Evolutionary conservation across 2,888 invertebrate species (phyloP).

Genomic region (Hypomecis atomaria): DNA sequence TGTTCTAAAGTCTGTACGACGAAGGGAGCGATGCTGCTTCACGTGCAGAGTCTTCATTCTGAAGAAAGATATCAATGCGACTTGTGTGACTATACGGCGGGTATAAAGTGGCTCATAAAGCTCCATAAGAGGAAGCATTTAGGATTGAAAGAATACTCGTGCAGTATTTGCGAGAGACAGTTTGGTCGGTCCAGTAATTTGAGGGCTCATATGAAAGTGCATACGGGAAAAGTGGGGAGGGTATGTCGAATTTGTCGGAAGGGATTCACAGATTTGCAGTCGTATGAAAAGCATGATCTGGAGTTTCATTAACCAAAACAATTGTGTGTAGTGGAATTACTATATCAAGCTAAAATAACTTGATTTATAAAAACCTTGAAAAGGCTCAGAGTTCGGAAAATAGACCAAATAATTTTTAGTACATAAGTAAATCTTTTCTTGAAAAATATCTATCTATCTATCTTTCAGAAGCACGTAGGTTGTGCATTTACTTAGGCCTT

Average conservation of each 20-base stretch:
- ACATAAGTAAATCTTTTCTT: too few relatives aligned
- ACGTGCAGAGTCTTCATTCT: slow-evolving; percentile 80
- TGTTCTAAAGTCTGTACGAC: slow-evolving; percentile 74
- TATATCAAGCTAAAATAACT: too few relatives aligned
- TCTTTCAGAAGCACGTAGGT: too few relatives aligned
- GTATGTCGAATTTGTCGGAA: slow-evolving; percentile 65
- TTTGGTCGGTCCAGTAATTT: slow-evolving; percentile 82
- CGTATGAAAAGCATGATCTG: slow-evolving; percentile 56
- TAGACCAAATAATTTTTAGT: too few relatives aligned
- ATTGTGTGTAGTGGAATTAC: slow-evolving; percentile 37
- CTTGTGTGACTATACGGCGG: slow-evolving; percentile 65
- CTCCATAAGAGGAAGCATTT: slow-evolving; percentile 79
- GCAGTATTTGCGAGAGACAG: slow-evolving; percentile 82
- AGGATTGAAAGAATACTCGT: slow-evolving; percentile 77
- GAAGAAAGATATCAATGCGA: slow-evolving; percentile 63
- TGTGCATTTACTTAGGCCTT: too few relatives aligned
- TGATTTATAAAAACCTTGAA: too few relatives aligned
- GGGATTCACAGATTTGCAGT: slow-evolving; percentile 59
- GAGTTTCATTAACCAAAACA: slow-evolving; percentile 57
- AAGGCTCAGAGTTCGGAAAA: too few relatives aligned
- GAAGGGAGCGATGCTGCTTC: slow-evolving; percentile 82
- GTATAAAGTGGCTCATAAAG: slow-evolving; percentile 66
- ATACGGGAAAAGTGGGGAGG: slow-evolving; percentile 63
- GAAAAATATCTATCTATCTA: too few relatives aligned
- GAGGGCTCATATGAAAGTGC: slow-evolving; percentile 70